Conservation (phyloP, 2,797 vertebrate species). For the Chaunax sp. region DNA sequence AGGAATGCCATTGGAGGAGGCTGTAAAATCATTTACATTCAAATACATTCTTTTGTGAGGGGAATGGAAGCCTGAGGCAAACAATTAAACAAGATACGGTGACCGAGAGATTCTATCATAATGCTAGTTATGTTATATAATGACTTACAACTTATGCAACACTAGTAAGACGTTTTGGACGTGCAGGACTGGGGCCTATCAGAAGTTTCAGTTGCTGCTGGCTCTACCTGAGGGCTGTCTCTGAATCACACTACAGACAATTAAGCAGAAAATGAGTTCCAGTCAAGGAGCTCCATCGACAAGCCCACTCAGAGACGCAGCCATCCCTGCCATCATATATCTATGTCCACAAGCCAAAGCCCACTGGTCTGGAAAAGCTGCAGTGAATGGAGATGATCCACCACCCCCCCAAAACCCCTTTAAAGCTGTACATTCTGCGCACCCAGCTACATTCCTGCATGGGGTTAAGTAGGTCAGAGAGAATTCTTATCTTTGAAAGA, state of each 20-base stretch:
- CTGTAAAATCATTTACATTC: slow-evolving; percentile 70
- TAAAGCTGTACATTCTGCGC: slow-evolving; percentile 74
- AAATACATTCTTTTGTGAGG: slow-evolving; percentile 58
- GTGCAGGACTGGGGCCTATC: neutral
- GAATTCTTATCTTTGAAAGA: slow-evolving; percentile 70
- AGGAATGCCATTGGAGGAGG: slow-evolving; percentile 57
- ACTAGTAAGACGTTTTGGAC: neutral
- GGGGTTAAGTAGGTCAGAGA: slow-evolving; percentile 72
- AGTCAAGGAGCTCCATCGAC: slow-evolving; percentile 55
- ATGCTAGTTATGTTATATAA: slow-evolving; percentile 3
- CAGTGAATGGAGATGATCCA: slow-evolving; percentile 76
- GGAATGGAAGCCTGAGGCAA: slow-evolving; percentile 16
- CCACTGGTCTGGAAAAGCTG: slow-evolving; percentile 77
- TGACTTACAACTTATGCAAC: slow-evolving; percentile 13
- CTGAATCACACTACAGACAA: slow-evolving; percentile 51
- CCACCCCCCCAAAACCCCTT: slow-evolving; percentile 63
- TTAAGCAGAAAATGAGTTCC: slow-evolving; percentile 60
- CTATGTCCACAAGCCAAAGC: slow-evolving; percentile 63
- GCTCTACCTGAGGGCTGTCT: slow-evolving; percentile 46
- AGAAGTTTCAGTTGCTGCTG: slow-evolving; percentile 15
- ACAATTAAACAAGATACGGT: slow-evolving; percentile 52
- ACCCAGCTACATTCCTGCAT: slow-evolving; percentile 76
- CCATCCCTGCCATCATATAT: slow-evolving; percentile 67
- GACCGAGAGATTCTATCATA: slow-evolving; percentile 27
- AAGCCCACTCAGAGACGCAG: slow-evolving; percentile 61